A percentile compares a stretch with the other conserved stretches of the same genome.
phyloP scores from a whole-genome alignment of 2,888 invertebrate species.

The Acrocyrtus sp. region DNA sequence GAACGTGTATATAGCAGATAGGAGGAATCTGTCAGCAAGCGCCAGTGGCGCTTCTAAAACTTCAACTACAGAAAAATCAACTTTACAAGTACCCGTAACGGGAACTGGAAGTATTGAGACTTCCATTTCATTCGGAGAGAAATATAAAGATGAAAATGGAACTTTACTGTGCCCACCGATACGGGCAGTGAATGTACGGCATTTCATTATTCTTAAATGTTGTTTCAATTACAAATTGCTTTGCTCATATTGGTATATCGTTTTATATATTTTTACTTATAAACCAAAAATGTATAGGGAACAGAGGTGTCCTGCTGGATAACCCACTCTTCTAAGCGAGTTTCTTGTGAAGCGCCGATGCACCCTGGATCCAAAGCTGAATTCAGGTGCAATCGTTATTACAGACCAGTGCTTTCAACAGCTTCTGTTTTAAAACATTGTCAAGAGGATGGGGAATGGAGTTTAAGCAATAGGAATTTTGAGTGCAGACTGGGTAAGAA shows the following conservation, averaged over 20 bases:
- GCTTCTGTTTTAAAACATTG: conserved; percentile 47
- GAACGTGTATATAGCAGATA: conserved; percentile 13
- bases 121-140: neutral
- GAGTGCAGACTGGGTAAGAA: conserved; percentile 50
- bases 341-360: conserved; percentile 20
- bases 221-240: neutral
- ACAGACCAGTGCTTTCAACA: conserved; percentile 40
- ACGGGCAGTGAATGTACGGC: conserved; percentile 2
- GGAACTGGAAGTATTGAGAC: too few relatives aligned
- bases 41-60: neutral
- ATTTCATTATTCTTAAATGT: too few relatives aligned
- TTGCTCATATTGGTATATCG: too few relatives aligned
- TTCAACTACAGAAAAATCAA: too few relatives aligned
- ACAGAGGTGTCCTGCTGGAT: conserved; percentile 41
- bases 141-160: conserved; percentile 28
- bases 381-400: conserved; percentile 45
- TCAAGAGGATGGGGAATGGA: conserved; percentile 49
- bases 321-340: conserved; percentile 20
- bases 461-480: conserved; percentile 44
- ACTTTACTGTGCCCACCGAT: conserved; percentile 22
- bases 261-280: neutral
- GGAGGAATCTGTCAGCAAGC: conserved; percentile 20
- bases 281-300: too few relatives aligned
- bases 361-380: conserved; percentile 46
- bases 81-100: too few relatives aligned